phyloP scores from a whole-genome alignment of 2,888 invertebrate genomes.

The Morpho deidamia region DNA sequence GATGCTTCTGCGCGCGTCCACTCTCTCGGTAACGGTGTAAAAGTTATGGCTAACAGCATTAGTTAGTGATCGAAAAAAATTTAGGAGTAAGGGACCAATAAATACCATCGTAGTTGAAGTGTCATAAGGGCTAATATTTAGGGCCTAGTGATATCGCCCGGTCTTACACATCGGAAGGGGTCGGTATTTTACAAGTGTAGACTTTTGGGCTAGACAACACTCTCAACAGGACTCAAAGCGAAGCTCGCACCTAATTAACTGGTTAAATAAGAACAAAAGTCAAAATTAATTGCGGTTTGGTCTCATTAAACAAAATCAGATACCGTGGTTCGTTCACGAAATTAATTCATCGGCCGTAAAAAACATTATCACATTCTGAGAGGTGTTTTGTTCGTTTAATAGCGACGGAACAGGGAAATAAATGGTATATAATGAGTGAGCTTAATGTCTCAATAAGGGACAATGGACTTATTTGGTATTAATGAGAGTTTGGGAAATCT shows the following conservation, averaged over 20 bases:
- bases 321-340: background rate
- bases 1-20: too few species aligned
- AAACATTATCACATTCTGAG: background rate
- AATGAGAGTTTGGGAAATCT: conserved; percentile 1
- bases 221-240: background rate
- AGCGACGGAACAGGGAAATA: background rate
- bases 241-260: conserved; percentile 28
- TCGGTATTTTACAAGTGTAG: too few species aligned
- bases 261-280: conserved; percentile 36
- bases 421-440: background rate
- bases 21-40: too few species aligned
- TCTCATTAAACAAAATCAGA: conserved; percentile 30
- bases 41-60: too few species aligned
- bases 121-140: too few species aligned
- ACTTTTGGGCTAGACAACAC: conserved; percentile 7
- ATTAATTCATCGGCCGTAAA: conserved; percentile 8
- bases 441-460: conserved; percentile 3
- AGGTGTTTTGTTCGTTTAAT: background rate
- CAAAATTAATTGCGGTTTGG: conserved; percentile 39
- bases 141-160: too few species aligned
- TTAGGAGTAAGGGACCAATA: too few species aligned
- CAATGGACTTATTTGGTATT: background rate
- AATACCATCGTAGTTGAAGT: too few species aligned
- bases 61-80: too few species aligned
- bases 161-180: too few species aligned